phyloP scores from a whole-genome alignment of 2,888 invertebrate genomes.

The Sphaeridia pumilis region DNA sequence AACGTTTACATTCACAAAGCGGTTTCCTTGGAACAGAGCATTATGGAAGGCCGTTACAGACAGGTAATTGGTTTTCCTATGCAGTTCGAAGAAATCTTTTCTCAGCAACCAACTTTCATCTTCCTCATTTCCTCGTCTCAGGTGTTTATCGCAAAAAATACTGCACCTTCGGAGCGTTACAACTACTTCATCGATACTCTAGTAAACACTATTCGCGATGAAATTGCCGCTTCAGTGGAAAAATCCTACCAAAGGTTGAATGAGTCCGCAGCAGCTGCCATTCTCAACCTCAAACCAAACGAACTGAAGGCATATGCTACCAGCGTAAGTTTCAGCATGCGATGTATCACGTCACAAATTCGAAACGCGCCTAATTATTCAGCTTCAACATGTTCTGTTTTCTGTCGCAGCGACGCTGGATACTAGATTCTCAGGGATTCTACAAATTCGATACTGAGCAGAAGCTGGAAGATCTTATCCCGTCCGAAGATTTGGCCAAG shows the following conservation, averaged over 20 bases:
- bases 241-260: conserved; percentile 62
- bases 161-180: conserved; percentile 91
- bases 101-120: too few relatives aligned
- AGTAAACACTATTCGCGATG: conserved; percentile 85
- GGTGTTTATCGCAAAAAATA: conserved; percentile 83
- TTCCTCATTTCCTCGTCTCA: conserved; percentile 37
- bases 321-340: conserved; percentile 48
- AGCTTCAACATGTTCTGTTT: neutral
- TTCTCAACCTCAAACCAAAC: conserved; percentile 69
- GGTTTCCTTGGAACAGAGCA: conserved; percentile 87
- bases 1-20: conserved; percentile 93
- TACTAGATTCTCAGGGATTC: conserved; percentile 59
- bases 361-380: neutral
- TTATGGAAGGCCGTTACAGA: conserved; percentile 99
- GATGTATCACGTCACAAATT: neutral
- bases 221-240: conserved; percentile 93
- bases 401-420: conserved; percentile 26
- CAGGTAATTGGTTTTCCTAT: conserved; percentile 49
- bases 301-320: conserved; percentile 67
- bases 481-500: conserved; percentile 78
- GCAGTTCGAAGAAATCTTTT: neutral
- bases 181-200: conserved; percentile 94
- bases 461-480: conserved; percentile 64
- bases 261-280: conserved; percentile 82
- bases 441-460: conserved; percentile 71